A percentile compares a stretch with the other conserved stretches of the same genome.
Conservation (phyloP, 2,888 invertebrate genomes). For the Blastobasis adustella region DNA sequence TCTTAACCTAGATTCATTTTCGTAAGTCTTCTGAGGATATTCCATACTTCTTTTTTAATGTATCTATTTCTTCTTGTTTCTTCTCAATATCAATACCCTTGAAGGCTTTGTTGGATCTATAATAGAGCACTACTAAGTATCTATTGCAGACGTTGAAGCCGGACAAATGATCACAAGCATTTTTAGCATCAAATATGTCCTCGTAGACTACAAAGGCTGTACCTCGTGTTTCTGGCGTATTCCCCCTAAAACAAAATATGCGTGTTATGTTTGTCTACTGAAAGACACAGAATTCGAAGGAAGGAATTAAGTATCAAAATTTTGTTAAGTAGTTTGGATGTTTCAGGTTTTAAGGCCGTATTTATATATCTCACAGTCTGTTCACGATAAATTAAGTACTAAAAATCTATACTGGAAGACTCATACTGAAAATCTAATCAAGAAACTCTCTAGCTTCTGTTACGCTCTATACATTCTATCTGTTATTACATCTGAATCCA, state of each 20-base stretch:
- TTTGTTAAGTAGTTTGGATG: too few species aligned
- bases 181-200: constrained; percentile 99
- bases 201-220: constrained; percentile 99
- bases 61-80: constrained; percentile 96
- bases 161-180: constrained; percentile 98
- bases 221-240: constrained; percentile 97
- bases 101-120: constrained; percentile 96
- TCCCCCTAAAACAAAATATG: constrained; percentile 82
- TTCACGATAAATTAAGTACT: too few species aligned
- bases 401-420: too few species aligned
- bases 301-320: too few species aligned
- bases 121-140: constrained; percentile 98
- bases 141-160: constrained; percentile 99
- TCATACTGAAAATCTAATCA: too few species aligned
- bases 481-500: too few species aligned
- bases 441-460: too few species aligned
- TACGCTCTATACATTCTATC: too few species aligned
- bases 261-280: neutral
- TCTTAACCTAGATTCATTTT: constrained; percentile 31
- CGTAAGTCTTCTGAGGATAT: constrained; percentile 75
- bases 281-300: too few species aligned
- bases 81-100: constrained; percentile 96
- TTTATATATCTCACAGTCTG: too few species aligned
- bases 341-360: too few species aligned
- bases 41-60: constrained; percentile 96